Base-by-base conservation (phyloP, 1,140 invertebrate species). In the Spodoptera litura region DNA sequence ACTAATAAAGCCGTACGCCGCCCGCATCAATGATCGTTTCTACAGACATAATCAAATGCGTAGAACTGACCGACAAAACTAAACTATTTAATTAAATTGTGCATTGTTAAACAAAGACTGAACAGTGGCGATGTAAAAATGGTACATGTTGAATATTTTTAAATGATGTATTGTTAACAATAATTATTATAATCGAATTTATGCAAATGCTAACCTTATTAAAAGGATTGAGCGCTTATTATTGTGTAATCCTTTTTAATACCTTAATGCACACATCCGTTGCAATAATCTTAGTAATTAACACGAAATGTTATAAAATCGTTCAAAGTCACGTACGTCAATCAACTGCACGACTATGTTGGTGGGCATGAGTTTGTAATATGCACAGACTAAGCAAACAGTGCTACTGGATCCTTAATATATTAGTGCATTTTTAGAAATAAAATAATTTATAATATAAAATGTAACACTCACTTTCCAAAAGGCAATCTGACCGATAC, bases 21-120 rank as follows among this genome's bases (percentile, higher is more conserved):
- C 68, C 27, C 58, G 72, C 44, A 15, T 70, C 44, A 49, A 80
- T 35, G 66, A 64, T 58, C 62, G 66, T 38, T 72, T 62, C 59
- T 64, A 71, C 51, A 35, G 58, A 72, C 49, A 72, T n/a, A 27
- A 55, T 4, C 71, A 58, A 64, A n/a, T 20, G 20, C 61, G 38
- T 49, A 49, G 9, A 2, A 64, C 15, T 8, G 13, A 35, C 44
- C 38, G n/a, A 61, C 53, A 12, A 31, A 11, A 6, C 11, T 68
- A 77, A 61, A 52, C 25, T 71, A 71, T 56, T 52, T 56, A 13
- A 56, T 56, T 20, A 56, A 56, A 13, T 2, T 56, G 52, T 27
- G 13, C 20, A 25, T 52, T 52, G 68, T 31, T 71, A 38, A 35
- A n/a, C 52, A 56, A 56, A 68, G 64, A 68, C 64, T 68, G 64